phyloP scores from a whole-genome alignment of 2,888 invertebrate species.

The Zeuzera pyrina region DNA sequence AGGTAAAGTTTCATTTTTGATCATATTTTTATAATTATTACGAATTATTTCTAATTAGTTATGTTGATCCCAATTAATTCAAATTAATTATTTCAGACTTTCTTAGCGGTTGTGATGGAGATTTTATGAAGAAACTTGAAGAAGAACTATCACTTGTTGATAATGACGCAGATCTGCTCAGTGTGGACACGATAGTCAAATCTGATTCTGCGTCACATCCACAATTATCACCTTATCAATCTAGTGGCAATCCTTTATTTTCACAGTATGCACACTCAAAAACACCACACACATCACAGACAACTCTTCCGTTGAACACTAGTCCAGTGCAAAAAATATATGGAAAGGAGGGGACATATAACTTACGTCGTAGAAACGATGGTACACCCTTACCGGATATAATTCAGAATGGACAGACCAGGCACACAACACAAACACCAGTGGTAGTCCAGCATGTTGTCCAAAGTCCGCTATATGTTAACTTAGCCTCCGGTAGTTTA shows the following conservation, averaged over 20 bases:
- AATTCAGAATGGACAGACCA: constrained; percentile 37
- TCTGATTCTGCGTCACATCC: constrained; percentile 33
- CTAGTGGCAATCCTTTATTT: constrained; percentile 50
- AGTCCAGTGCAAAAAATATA: constrained; percentile 44
- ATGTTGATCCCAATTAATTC: neutral
- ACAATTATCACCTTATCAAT: constrained; percentile 42
- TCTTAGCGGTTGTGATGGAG: constrained; percentile 77
- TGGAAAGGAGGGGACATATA: constrained; percentile 41
- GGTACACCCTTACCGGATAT: constrained; percentile 37
- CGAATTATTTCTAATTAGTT: neutral
- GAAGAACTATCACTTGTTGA: constrained; percentile 54
- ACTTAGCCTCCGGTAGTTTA: constrained; percentile 43
- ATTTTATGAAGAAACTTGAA: constrained; percentile 72
- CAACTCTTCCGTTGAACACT: constrained; percentile 17
- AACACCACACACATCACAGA: constrained; percentile 21
- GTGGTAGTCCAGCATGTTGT: constrained; percentile 60
- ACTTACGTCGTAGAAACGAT: constrained; percentile 33
- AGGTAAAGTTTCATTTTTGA: constrained; percentile 55
- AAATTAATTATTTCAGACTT: constrained; percentile 66
- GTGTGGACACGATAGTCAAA: constrained; percentile 40
- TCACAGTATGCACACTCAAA: constrained; percentile 37
- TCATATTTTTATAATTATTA: constrained; percentile 4
- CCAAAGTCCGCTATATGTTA: constrained; percentile 56
- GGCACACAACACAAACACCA: constrained; percentile 34
- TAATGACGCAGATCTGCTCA: constrained; percentile 38